Evolutionary conservation across 1,140 invertebrate genomes (phyloP).

Genomic region (Formica selysi): DNA sequence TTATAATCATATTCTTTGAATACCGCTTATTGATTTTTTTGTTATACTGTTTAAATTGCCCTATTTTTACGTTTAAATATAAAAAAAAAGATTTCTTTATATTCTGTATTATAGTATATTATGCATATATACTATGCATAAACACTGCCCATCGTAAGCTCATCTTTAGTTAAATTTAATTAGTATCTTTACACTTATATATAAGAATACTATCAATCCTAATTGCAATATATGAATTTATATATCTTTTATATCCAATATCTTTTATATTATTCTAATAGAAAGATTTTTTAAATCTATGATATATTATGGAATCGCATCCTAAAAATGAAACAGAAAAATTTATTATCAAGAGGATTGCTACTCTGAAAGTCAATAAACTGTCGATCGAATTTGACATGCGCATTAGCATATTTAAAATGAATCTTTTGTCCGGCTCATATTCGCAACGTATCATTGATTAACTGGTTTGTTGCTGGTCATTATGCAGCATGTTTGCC

Average conservation of each 20-base stretch:
- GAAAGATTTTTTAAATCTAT: neutral
- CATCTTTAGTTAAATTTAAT: no score
- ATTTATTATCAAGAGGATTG: neutral
- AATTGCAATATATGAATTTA: neutral
- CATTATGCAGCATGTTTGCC: neutral
- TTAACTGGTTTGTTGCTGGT: slow-evolving; percentile 39
- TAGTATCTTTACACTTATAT: no score
- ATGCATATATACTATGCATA: no score
- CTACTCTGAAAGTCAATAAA: slow-evolving; percentile 57
- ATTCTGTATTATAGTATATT: neutral
- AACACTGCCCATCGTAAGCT: neutral
- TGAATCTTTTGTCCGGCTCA: slow-evolving; percentile 5
- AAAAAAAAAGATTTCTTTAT: neutral
- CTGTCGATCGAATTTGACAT: slow-evolving; percentile 70
- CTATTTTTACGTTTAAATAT: neutral
- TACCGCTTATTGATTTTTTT: neutral
- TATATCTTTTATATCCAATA: neutral
- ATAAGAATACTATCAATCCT: neutral
- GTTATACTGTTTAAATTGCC: neutral
- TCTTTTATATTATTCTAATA: no score
- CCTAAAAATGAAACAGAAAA: neutral
- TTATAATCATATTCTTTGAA: neutral
- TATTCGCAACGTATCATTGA: neutral
- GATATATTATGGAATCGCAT: neutral
- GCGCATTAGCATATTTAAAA: slow-evolving; percentile 59